Evolutionary conservation across 2,113 vertebrate species (phyloP).

Genomic region (Rissa tridactyla): DNA sequence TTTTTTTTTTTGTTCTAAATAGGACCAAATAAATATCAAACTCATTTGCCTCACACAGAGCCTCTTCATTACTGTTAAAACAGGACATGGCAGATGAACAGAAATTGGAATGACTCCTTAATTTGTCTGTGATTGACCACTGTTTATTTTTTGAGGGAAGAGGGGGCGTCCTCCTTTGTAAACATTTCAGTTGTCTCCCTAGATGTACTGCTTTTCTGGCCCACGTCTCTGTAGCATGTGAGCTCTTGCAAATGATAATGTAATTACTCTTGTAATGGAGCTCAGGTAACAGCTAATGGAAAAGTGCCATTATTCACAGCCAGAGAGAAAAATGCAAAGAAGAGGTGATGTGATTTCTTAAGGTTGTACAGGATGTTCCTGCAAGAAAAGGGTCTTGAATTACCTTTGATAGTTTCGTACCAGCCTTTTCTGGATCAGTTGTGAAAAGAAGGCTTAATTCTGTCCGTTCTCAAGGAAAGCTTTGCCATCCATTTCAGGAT

Average conservation of each 20-base stretch:
- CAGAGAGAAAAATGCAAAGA: background rate
- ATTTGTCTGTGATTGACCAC: background rate
- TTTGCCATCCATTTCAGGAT: background rate
- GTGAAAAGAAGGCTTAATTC: background rate
- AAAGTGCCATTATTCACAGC: background rate
- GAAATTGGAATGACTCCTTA: background rate
- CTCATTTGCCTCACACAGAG: background rate
- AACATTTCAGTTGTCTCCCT: background rate
- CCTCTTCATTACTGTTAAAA: background rate
- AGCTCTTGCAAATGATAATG: background rate
- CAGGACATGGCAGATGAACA: background rate
- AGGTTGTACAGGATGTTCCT: background rate
- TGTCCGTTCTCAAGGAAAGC: background rate
- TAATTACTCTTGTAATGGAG: background rate
- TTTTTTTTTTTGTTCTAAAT: background rate
- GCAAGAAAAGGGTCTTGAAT: background rate
- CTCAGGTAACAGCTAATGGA: background rate
- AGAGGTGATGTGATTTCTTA: background rate
- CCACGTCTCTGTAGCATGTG: background rate
- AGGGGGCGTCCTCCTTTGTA: background rate
- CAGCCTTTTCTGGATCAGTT: background rate
- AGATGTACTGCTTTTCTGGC: background rate
- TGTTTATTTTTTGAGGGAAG: background rate
- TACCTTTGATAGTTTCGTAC: background rate
- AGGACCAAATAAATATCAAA: background rate